These are phyloP conservation scores for Vicugna pacos DNA, from an alignment of 2,113 vertebrate genomes.

Conservation along the genomic window DNA sequence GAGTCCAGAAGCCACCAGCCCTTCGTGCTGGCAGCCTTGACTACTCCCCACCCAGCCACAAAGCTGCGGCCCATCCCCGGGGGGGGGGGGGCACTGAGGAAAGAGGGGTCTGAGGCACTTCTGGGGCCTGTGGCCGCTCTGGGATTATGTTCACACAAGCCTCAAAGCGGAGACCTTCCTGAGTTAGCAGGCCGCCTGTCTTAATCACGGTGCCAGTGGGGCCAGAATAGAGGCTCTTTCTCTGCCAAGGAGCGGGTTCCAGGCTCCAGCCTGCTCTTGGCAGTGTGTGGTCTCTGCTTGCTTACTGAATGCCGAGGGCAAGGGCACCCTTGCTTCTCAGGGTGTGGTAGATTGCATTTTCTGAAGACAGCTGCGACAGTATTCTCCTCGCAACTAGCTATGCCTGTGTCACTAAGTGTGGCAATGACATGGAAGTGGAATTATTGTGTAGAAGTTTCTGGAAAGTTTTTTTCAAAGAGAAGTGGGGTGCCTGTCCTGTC, in stretches of 20 bases:
- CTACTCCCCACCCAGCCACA: background rate
- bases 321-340: background rate
- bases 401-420: background rate
- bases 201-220: background rate
- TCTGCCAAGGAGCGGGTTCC: background rate
- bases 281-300: background rate
- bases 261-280: background rate
- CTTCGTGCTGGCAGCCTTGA: constrained; percentile 33
- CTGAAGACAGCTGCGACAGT: background rate
- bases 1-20: constrained; percentile 34
- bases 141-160: background rate
- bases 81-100: background rate
- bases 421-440: background rate
- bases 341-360: background rate
- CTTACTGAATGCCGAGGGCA: background rate
- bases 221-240: background rate
- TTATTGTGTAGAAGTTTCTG: background rate
- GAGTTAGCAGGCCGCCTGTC: background rate
- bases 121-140: background rate
- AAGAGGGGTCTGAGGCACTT: background rate
- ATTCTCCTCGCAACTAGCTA: background rate
- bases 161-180: background rate
- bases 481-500: background rate
- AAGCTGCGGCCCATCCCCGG: background rate
- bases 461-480: background rate